phyloP scores from a whole-genome alignment of 1,140 invertebrate genomes.

The Zaprionus camerounensis region DNA sequence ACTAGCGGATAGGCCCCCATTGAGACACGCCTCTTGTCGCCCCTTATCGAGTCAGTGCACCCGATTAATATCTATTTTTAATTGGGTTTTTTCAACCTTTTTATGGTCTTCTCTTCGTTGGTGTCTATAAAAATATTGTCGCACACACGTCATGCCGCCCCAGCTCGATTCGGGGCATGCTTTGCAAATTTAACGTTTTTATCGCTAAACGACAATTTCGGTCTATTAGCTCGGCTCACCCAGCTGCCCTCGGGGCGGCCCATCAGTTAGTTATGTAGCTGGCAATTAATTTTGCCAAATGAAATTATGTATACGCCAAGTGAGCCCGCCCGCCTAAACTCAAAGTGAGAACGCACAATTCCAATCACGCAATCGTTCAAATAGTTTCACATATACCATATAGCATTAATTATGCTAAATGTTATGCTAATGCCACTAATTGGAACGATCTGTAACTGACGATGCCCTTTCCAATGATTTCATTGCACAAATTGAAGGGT shows the following conservation, averaged over 20 bases:
- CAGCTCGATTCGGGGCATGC: conserved; percentile 4
- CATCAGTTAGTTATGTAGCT: conserved; percentile 11
- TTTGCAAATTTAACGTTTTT: conserved; percentile 26
- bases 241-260: conserved; percentile 49
- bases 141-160: conserved; percentile 64
- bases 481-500: not conserved
- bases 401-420: not conserved
- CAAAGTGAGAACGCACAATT: conserved; percentile 33
- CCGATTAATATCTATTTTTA: conserved; percentile 53
- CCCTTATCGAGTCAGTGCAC: conserved; percentile 61
- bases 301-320: conserved; percentile 72
- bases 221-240: conserved; percentile 63
- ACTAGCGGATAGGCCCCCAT: conserved; percentile 2
- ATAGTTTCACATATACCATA: not conserved
- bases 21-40: conserved; percentile 27
- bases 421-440: conserved; percentile 6
- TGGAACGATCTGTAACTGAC: conserved; percentile 1
- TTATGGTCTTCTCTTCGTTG: not conserved
- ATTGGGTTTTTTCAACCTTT: conserved; percentile 19
- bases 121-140: conserved; percentile 43
- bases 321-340: conserved; percentile 19
- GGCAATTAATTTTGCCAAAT: conserved; percentile 67
- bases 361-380: conserved; percentile 60
- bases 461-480: conserved; percentile 22
- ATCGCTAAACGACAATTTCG: conserved; percentile 64